These are phyloP conservation scores for Dasyprocta punctata DNA, from an alignment of 2,113 vertebrate genomes.

Conservation along the genomic window DNA sequence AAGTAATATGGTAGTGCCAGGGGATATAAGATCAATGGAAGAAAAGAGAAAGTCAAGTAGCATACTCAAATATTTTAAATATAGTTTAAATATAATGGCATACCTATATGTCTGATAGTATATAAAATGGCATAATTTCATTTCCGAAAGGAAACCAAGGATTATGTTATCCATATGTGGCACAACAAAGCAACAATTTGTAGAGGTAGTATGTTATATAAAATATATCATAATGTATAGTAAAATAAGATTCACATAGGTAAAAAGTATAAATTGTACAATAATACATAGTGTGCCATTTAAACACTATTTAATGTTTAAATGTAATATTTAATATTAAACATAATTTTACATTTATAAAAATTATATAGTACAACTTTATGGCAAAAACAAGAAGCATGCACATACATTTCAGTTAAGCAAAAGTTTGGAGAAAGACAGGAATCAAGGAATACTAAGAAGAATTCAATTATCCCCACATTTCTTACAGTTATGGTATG, in stretches of 20 bases:
- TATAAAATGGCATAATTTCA: neutral
- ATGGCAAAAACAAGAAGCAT: neutral
- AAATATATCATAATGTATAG: neutral
- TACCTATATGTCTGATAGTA: neutral
- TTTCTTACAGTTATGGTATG: neutral
- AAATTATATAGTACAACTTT: neutral
- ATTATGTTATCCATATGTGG: neutral
- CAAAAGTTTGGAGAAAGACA: neutral
- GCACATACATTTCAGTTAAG: neutral
- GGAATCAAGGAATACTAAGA: neutral
- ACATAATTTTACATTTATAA: neutral
- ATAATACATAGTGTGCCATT: neutral
- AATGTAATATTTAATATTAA: neutral
- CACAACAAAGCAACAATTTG: neutral
- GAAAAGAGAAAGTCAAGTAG: neutral
- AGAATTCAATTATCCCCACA: neutral
- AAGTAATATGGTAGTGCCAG: neutral
- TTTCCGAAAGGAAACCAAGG: neutral
- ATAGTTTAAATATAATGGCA: neutral
- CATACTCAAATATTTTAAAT: constrained; percentile 1
- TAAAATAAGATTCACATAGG: neutral
- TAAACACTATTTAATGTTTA: neutral
- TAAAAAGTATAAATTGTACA: neutral
- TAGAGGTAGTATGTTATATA: neutral
- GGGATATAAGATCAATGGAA: neutral